Conservation (phyloP, 2,888 invertebrate genomes). For the Tethea ocularis region DNA sequence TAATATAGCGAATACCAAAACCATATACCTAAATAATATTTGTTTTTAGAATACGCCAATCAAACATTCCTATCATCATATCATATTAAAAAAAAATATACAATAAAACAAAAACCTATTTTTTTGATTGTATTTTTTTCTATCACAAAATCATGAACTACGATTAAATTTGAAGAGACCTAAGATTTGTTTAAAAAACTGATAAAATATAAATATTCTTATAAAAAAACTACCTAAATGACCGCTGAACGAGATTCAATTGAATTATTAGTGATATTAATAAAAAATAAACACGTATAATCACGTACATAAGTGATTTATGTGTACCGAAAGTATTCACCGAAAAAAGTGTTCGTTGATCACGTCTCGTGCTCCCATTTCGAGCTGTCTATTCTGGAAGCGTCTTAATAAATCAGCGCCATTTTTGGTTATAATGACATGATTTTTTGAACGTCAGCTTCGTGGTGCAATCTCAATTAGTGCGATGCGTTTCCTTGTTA, state of each 20-base stretch:
- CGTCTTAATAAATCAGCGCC: conserved; percentile 78
- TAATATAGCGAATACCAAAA: too few relatives aligned
- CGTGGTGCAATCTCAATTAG: conserved; percentile 82
- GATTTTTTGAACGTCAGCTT: conserved; percentile 67
- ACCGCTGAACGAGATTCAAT: background rate
- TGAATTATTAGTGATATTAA: background rate
- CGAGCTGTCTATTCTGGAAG: conserved; percentile 68
- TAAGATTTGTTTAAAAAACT: too few relatives aligned
- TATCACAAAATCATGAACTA: too few relatives aligned
- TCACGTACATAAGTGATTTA: conserved; percentile 1
- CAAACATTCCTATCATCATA: too few relatives aligned
- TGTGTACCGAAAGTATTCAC: conserved; percentile 29
- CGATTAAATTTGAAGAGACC: too few relatives aligned
- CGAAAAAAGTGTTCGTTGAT: conserved; percentile 43
- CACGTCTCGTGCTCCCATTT: conserved; percentile 58
- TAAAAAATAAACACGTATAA: background rate
- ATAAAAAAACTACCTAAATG: background rate
- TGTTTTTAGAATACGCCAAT: too few relatives aligned
- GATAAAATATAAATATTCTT: background rate
- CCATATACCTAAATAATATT: too few relatives aligned
- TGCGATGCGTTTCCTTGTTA: conserved; percentile 79
- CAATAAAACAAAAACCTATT: too few relatives aligned
- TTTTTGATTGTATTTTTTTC: too few relatives aligned
- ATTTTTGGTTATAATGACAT: conserved; percentile 75
- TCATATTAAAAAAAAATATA: too few relatives aligned